Evolutionary conservation across 2,888 invertebrate genomes (phyloP), one percentile per base, ranked within the genome.

Genomic region (Conistra vaccinii): DNA sequence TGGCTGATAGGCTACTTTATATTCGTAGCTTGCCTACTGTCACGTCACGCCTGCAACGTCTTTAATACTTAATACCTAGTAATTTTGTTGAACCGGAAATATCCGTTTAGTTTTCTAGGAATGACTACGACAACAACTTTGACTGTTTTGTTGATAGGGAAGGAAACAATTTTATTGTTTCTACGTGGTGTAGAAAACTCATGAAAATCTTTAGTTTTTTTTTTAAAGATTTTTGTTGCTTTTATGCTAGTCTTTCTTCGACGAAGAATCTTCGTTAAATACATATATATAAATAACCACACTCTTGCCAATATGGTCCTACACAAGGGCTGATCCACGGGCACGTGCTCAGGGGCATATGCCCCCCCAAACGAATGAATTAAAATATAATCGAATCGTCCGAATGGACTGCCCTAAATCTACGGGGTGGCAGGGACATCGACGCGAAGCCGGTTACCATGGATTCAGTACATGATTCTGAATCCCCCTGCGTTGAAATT

Each of bases 71-170:
- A 39, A 29, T 9, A 20, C 48, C 45, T 20, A 20, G 57, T 51
- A 39, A 70, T 66, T 65, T 55, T 61, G n/a, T 60, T 73, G 17
- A 14, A 26, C 61, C 60, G 32, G 74, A 51, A 55, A 39, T 62
- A 57, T 62, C 81, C 61, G 39, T 55, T 61, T 48, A 1, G 48
- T 61, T 35, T 80, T 74, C 75, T 32, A 35, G 32, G 81, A 78
- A 78, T 39, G n/a, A 53, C 9, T 14, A 23, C 32, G 1, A n/a
- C 9, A 48, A 23, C 12, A 35, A 23, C 14, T 45, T 53, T 29
- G 51, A 23, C 51, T 32, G 45, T 53, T 51, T 32, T 7, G 10
- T 35, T 69, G 12, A n/a, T 35, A 32, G 1, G 12, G 77, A 57
- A 57, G 42, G 73, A 74, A 39, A 73, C n/a, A 42, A 20, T 14